phyloP scores from a whole-genome alignment of 2,797 vertebrate genomes.

The Sebastes flavidus region DNA sequence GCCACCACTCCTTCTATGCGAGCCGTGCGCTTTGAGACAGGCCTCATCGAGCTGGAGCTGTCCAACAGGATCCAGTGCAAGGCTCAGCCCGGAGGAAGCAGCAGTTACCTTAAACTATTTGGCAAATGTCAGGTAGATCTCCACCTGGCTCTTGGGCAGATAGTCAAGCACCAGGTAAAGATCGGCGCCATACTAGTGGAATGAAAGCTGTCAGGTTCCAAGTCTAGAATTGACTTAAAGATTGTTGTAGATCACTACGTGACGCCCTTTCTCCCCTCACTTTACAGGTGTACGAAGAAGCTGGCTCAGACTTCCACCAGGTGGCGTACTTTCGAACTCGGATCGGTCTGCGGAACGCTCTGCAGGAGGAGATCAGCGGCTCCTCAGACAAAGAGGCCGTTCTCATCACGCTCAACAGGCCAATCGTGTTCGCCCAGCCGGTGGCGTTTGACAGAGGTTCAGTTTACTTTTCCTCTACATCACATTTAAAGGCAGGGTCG shows the following conservation, averaged over 20 bases:
- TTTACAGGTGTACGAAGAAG: slow-evolving; percentile 97
- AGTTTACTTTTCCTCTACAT: neutral
- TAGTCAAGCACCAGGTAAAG: slow-evolving; percentile 96
- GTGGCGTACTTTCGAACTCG: slow-evolving; percentile 98
- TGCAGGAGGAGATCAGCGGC: slow-evolving; percentile 96
- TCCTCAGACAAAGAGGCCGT: slow-evolving; percentile 97
- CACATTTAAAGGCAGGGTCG: too few species aligned
- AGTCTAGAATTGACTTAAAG: neutral
- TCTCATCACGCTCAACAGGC: slow-evolving; percentile 96
- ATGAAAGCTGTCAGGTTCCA: neutral
- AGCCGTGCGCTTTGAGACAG: slow-evolving; percentile 97
- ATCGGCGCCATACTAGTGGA: neutral
- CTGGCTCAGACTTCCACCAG: slow-evolving; percentile 99
- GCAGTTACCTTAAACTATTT: slow-evolving; percentile 97
- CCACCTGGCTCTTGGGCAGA: slow-evolving; percentile 96
- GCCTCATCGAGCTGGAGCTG: slow-evolving; percentile 96
- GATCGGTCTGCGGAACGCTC: slow-evolving; percentile 95
- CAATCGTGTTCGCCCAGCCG: slow-evolving; percentile 97
- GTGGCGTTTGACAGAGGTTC: slow-evolving; percentile 98
- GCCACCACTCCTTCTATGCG: slow-evolving; percentile 98
- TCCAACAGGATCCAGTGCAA: slow-evolving; percentile 98
- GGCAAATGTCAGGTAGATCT: slow-evolving; percentile 99
- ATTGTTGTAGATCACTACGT: neutral
- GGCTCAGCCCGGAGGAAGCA: slow-evolving; percentile 92
- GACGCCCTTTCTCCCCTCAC: neutral